phyloP scores from a whole-genome alignment of 2,888 invertebrate genomes.

The Heliconius charithonia region DNA sequence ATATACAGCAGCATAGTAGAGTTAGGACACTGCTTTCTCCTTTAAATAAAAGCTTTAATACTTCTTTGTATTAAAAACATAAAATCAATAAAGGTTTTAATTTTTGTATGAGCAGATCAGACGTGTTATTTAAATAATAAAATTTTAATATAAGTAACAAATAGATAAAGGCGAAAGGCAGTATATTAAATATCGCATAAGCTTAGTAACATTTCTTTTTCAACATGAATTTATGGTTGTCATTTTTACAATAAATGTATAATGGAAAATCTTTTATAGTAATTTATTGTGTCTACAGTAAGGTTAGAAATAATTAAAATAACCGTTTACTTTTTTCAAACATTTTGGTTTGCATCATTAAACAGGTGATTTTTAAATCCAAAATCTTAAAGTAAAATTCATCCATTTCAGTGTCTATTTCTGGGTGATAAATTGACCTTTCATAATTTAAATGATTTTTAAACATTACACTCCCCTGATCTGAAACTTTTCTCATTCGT shows the following conservation, averaged over 20 bases:
- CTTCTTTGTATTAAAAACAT: too few relatives aligned
- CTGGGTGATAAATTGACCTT: constrained; percentile 3
- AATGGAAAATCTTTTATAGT: not conserved
- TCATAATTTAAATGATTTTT: constrained; percentile 23
- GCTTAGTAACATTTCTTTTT: not conserved
- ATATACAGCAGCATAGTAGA: not conserved
- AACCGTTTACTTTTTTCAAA: not conserved
- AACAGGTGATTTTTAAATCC: too few relatives aligned
- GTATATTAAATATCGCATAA: too few relatives aligned
- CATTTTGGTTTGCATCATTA: not conserved
- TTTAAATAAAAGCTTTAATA: not conserved
- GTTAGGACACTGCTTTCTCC: not conserved
- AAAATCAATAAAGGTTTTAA: too few relatives aligned
- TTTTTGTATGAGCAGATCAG: not conserved
- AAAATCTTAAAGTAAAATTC: constrained; percentile 14
- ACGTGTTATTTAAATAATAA: not conserved
- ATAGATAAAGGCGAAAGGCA: too few relatives aligned
- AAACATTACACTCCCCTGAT: constrained; percentile 22
- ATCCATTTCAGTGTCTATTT: constrained; percentile 11
- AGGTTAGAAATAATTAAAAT: not conserved
- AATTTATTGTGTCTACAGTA: not conserved
- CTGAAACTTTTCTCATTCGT: constrained; percentile 28
- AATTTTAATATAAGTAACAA: too few relatives aligned
- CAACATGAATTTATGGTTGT: not conserved
- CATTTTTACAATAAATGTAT: not conserved